Base-by-base conservation (phyloP, 1,140 invertebrate genomes). In the Scaptomyza pallida region DNA sequence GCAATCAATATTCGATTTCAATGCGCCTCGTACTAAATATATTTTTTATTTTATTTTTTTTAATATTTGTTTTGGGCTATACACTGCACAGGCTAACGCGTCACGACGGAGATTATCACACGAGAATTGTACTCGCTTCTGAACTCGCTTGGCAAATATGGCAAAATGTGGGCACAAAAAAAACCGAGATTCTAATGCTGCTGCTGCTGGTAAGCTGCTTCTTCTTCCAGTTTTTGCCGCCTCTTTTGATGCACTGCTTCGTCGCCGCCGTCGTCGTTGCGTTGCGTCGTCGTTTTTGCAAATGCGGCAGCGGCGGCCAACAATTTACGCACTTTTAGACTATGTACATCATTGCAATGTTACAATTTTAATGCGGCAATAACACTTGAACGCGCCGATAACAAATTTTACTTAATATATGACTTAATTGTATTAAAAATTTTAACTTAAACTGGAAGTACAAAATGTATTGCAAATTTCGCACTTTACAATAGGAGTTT, bases 211-310 rank as follows among this genome's bases (percentile, higher is more conserved):
- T 72, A 59, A 47, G 17, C 55, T 77, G 76, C 77, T 77, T 78
- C 80, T 85, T 85, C 81, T 86, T 88, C 75, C 67, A 68, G 64
- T 86, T 86, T 88, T 86, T 88, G 83, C 82, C 82, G 82, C 82
- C 72, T 88, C 82, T 88, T 86, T 88, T 88, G 64, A 75, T 88
- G 82, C 82, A 86, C 74, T 86, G 81, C 74, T 86, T 86, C 81
- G 81, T 85, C 73, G 79, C 68, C 77, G 69, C 62, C 65, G 65
- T 52, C 78, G 70, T 85, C 69, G 81, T 68, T 86, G 78, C 71
- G 74, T 78, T 78, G 77, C 75, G 85, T 88, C 75, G 65, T 71
- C 72, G 89, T 89, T 80, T 92, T 75, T 72, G 72, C 69, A 73
- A 71, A 77, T 75, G 78, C 77, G 75, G 78, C 75, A 75, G 63